These are phyloP conservation scores for Gulo gulo DNA, from an alignment of 2,113 vertebrate species.

Conservation along the genomic window DNA sequence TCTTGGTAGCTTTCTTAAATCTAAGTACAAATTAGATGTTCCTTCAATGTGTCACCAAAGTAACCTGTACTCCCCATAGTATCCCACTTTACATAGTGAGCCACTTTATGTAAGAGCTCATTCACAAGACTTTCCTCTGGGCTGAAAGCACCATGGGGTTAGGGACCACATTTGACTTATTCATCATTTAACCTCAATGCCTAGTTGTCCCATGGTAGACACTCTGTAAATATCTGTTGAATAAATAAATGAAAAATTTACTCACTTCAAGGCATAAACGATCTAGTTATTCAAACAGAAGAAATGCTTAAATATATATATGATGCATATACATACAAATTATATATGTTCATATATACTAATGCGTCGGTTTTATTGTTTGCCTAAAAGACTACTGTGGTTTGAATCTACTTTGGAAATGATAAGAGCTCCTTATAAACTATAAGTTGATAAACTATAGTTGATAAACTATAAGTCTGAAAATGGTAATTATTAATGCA, in stretches of 20 bases:
- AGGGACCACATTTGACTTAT: not conserved
- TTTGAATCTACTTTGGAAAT: not conserved
- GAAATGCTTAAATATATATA: not conserved
- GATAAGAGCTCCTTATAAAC: not conserved
- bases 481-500: not conserved
- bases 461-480: not conserved
- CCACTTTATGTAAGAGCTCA: not conserved
- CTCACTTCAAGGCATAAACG: not conserved
- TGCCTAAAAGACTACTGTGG: not conserved
- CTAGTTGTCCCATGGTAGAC: not conserved
- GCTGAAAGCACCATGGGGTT: not conserved
- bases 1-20: not conserved
- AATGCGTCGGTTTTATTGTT: not conserved
- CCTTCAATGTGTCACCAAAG: not conserved
- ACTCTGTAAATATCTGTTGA: conserved; percentile 18
- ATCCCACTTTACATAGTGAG: not conserved
- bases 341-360: not conserved
- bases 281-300: not conserved
- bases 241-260: conserved; percentile 33
- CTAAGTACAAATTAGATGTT: not conserved
- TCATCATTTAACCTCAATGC: not conserved
- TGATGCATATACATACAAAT: not conserved
- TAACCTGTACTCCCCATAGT: not conserved
- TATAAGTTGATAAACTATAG: not conserved
- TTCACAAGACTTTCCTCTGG: not conserved